Conservation (phyloP, 2,113 vertebrate genomes). For the Crypturellus undulatus region DNA sequence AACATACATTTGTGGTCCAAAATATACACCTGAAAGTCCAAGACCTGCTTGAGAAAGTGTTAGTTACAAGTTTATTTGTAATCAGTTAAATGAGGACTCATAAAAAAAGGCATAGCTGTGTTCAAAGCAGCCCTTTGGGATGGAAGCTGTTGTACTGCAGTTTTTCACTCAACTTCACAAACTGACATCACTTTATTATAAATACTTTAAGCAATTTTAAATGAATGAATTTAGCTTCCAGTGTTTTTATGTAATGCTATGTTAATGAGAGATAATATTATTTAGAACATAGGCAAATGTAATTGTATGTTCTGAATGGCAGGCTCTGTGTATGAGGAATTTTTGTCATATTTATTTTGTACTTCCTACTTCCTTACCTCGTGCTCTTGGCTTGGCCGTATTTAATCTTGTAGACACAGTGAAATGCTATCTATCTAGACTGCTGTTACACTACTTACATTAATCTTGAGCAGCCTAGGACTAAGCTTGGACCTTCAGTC, state of each 20-base stretch:
- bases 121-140: not conserved
- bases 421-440: not conserved
- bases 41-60: not conserved
- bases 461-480: not conserved
- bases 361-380: not conserved
- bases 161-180: slow-evolving; percentile 12
- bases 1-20: not conserved
- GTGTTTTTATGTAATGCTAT: not conserved
- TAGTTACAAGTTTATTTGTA: not conserved
- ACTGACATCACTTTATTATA: not conserved
- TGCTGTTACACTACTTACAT: not conserved
- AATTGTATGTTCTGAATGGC: not conserved
- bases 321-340: not conserved
- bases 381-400: not conserved
- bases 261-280: not conserved
- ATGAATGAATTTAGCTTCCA: not conserved
- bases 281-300: not conserved
- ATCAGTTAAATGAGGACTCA: not conserved
- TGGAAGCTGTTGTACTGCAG: not conserved
- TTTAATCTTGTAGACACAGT: not conserved
- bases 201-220: not conserved
- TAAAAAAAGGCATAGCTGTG: not conserved
- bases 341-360: not conserved
- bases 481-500: not conserved
- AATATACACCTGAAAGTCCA: not conserved